Evolutionary conservation across 2,113 vertebrate species (phyloP).

Genomic region (Dunckerocampus dactyliophorus): DNA sequence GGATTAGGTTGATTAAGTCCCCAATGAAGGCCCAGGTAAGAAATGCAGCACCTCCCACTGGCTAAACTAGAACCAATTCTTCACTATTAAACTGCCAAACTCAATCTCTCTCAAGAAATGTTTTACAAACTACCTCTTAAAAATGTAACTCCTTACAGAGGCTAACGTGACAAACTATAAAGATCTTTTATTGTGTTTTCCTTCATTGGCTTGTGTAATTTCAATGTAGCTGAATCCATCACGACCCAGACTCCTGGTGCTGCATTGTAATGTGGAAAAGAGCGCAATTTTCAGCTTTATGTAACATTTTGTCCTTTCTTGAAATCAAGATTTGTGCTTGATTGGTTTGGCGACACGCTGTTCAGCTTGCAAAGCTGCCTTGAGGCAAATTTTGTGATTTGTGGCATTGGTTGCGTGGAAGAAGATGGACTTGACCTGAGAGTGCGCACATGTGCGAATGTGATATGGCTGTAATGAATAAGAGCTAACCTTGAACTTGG

Average conservation of each 20-base stretch:
- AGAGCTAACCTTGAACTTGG: slow-evolving; percentile 35
- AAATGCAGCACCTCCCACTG: too few species aligned
- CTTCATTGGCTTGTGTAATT: neutral
- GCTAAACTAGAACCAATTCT: too few species aligned
- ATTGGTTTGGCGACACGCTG: neutral
- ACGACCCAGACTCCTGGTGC: neutral
- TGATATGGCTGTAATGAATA: slow-evolving; percentile 35
- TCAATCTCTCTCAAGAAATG: neutral
- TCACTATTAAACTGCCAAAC: too few species aligned
- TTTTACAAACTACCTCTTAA: neutral
- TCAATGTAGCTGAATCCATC: neutral
- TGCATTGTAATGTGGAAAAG: neutral
- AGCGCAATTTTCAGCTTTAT: neutral
- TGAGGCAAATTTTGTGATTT: neutral
- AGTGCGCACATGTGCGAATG: slow-evolving; percentile 22
- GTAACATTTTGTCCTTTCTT: neutral
- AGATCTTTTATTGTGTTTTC: neutral
- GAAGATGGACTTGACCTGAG: neutral
- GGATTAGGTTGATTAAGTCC: too few species aligned
- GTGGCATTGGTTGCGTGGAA: neutral
- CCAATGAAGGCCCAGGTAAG: too few species aligned
- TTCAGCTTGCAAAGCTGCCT: neutral
- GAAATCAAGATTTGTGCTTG: neutral
- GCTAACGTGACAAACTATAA: neutral
- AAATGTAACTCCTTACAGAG: neutral